Evolutionary conservation across 2,888 invertebrate genomes (phyloP).

Genomic region (Leptopterna dolabrata): DNA sequence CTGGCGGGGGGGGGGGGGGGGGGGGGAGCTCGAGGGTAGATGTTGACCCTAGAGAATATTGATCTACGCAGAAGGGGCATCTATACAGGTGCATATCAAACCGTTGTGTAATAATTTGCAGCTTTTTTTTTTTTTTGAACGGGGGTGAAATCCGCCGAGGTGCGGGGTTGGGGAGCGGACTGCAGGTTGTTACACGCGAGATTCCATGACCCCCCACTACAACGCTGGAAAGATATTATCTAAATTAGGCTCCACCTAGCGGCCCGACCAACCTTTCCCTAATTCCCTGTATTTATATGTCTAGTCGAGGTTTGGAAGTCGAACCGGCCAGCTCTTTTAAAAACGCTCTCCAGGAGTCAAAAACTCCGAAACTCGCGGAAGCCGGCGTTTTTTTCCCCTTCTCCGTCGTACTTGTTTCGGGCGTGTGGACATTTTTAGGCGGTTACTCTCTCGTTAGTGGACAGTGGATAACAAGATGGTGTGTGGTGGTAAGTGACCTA

Average conservation of each 20-base stretch:
- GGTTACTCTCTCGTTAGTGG: neutral
- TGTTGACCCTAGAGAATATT: too few relatives aligned
- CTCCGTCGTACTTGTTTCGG: neutral
- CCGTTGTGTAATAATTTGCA: too few relatives aligned
- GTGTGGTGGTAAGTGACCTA: constrained; percentile 11
- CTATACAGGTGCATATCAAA: too few relatives aligned
- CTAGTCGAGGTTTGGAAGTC: constrained; percentile 54
- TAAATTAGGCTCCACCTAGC: constrained; percentile 54
- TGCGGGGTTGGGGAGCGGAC: neutral
- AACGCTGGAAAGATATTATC: constrained; percentile 56
- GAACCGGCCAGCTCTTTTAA: constrained; percentile 36
- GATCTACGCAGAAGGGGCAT: too few relatives aligned
- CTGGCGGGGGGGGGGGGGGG: too few relatives aligned
- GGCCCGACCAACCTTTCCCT: constrained; percentile 44
- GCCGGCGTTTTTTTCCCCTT: neutral
- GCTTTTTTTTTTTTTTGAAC: neutral
- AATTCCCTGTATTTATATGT: constrained; percentile 59
- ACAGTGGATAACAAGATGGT: neutral
- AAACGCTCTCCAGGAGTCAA: constrained; percentile 6
- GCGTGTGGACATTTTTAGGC: neutral
- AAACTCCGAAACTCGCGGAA: neutral
- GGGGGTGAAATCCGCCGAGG: neutral
- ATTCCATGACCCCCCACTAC: constrained; percentile 53
- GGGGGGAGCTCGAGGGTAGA: too few relatives aligned
- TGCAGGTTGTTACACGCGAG: constrained; percentile 49